Percentiles rank a stretch among this genome's conserved stretches.
Conservation (phyloP, 2,797 vertebrate genomes). For the Discoglossus pictus region DNA sequence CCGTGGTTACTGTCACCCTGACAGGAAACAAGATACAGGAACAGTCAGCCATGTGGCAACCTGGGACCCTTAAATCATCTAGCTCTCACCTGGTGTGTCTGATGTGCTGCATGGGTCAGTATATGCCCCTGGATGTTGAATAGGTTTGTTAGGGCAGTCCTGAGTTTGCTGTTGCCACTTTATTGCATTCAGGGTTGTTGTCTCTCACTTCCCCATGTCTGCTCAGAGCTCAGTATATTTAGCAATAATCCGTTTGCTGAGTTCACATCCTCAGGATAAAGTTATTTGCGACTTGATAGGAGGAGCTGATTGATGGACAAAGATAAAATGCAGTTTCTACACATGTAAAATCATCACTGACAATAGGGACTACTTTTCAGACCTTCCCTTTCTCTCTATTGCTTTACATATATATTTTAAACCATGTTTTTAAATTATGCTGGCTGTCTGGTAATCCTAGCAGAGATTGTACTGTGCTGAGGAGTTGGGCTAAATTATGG, state of each 20-base stretch:
- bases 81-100: slow-evolving; percentile 85
- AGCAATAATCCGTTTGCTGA: slow-evolving; percentile 47
- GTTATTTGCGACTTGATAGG: slow-evolving; percentile 4
- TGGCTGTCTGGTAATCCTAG: slow-evolving; percentile 24
- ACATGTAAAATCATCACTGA: neutral
- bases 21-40: slow-evolving; percentile 38
- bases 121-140: slow-evolving; percentile 42
- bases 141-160: neutral
- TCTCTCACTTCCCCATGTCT: slow-evolving; percentile 14
- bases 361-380: no score
- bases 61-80: slow-evolving; percentile 74
- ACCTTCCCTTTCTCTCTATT: neutral
- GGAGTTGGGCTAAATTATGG: slow-evolving; percentile 33
- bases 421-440: slow-evolving; percentile 29
- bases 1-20: neutral
- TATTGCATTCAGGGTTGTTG: slow-evolving; percentile 4
- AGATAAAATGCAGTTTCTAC: no score
- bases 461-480: slow-evolving; percentile 21
- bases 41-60: slow-evolving; percentile 68
- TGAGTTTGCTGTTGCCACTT: neutral
- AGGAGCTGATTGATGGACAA: no score
- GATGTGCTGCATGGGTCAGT: slow-evolving; percentile 98
- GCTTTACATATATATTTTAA: neutral
- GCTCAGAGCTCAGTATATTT: slow-evolving; percentile 22
- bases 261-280: slow-evolving; percentile 43